Evolutionary conservation across 2,888 invertebrate species (phyloP).

Genomic region (Hemithea aestivaria): DNA sequence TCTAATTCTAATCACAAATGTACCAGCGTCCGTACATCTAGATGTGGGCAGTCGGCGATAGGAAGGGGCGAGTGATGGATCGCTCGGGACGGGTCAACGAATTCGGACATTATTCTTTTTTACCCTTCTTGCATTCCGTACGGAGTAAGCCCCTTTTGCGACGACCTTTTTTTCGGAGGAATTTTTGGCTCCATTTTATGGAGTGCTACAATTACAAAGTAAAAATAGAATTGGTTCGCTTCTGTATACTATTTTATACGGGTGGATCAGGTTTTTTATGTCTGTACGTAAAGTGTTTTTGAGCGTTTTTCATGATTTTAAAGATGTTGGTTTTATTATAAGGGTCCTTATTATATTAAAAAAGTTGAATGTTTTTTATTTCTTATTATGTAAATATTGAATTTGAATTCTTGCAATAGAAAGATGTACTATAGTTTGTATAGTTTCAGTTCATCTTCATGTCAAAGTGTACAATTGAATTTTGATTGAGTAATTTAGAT

Average conservation of each 20-base stretch:
- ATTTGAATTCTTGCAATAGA: too few relatives aligned
- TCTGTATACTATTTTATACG: slow-evolving; percentile 66
- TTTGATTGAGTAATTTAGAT: too few relatives aligned
- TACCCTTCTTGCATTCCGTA: slow-evolving; percentile 77
- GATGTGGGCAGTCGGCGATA: slow-evolving; percentile 53
- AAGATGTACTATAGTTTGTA: too few relatives aligned
- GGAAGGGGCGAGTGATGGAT: slow-evolving; percentile 77
- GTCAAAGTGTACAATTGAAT: too few relatives aligned
- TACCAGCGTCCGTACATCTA: slow-evolving; percentile 60
- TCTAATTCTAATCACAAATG: slow-evolving; percentile 61
- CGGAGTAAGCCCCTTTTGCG: slow-evolving; percentile 78
- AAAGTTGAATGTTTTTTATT: too few relatives aligned
- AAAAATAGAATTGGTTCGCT: slow-evolving; percentile 68
- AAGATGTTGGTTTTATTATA: too few relatives aligned
- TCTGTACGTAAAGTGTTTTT: background rate
- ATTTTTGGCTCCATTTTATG: slow-evolving; percentile 74
- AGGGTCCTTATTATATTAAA: too few relatives aligned
- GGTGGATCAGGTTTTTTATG: slow-evolving; percentile 30
- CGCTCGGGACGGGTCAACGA: slow-evolving; percentile 79
- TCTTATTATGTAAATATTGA: too few relatives aligned
- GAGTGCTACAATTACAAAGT: slow-evolving; percentile 77
- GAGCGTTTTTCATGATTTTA: too few relatives aligned
- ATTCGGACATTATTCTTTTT: slow-evolving; percentile 81
- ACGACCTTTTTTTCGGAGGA: slow-evolving; percentile 72
- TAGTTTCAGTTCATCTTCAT: too few relatives aligned